Conservation (phyloP, 2,113 vertebrate species). For the Alosa alosa region DNA sequence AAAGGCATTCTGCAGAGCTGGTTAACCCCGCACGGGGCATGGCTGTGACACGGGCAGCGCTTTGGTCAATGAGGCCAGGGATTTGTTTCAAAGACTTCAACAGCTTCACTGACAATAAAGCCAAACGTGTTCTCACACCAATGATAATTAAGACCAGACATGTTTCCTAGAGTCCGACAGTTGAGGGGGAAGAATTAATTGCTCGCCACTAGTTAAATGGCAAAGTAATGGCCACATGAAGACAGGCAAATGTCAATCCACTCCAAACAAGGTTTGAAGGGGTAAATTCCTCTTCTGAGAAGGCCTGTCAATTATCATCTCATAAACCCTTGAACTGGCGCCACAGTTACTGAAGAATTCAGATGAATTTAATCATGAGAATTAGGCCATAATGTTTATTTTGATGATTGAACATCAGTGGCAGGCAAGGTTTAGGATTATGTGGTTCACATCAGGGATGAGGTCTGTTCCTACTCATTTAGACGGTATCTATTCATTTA, state of each 20-base stretch:
- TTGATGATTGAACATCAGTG: neutral
- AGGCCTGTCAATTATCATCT: conserved; percentile 28
- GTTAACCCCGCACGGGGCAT: conserved; percentile 9
- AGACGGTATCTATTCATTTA: no score
- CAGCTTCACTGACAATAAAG: conserved; percentile 33
- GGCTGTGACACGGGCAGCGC: neutral
- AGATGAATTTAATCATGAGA: neutral
- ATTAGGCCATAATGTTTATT: neutral
- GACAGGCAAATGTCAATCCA: conserved; percentile 20
- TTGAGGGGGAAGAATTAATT: conserved; percentile 24
- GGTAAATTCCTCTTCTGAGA: conserved; percentile 7
- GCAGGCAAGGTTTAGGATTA: no score
- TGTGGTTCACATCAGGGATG: no score
- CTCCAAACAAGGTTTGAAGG: conserved; percentile 18
- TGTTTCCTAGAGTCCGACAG: conserved; percentile 23
- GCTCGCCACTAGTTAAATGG: conserved; percentile 27
- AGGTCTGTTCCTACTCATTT: no score
- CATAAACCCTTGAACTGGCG: conserved; percentile 25
- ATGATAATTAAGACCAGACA: conserved; percentile 37
- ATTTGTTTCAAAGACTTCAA: conserved; percentile 29
- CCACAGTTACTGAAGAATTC: conserved; percentile 8
- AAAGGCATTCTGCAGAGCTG: conserved; percentile 12
- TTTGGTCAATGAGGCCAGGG: conserved; percentile 13
- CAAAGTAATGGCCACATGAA: conserved; percentile 26
- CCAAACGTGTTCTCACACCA: conserved; percentile 32